Percentiles rank a stretch among this genome's conserved stretches.
Conservation (phyloP, 1,140 invertebrate genomes). For the Mamestra configurata region DNA sequence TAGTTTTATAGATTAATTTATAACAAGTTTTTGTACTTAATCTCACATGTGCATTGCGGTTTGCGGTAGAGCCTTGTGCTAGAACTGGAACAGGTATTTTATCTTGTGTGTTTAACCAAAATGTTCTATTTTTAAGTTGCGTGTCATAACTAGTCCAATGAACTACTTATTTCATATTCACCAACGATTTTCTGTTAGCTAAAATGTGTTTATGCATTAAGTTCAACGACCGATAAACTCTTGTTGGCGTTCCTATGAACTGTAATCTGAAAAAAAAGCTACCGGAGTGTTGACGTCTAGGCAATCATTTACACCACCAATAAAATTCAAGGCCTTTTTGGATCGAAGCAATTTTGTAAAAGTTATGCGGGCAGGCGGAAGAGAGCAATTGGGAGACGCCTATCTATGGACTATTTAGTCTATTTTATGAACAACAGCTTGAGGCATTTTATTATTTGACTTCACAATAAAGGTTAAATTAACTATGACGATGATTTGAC, state of each 20-base stretch:
- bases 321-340: neutral
- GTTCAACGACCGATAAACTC: neutral
- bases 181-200: neutral
- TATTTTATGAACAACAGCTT: no score
- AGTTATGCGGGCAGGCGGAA: neutral
- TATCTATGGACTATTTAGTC: neutral
- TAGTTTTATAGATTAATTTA: neutral
- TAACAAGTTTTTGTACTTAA: neutral
- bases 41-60: neutral
- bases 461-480: no score
- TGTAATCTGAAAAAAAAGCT: neutral
- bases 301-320: neutral
- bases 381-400: neutral
- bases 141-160: slow-evolving; percentile 14
- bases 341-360: neutral
- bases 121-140: slow-evolving; percentile 30
- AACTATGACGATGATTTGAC: no score
- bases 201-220: neutral
- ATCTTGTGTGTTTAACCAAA: slow-evolving; percentile 2
- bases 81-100: slow-evolving; percentile 3
- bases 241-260: neutral
- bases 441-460: no score
- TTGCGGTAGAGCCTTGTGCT: slow-evolving; percentile 15
- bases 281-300: neutral
- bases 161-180: neutral